These are phyloP conservation scores for Albula goreensis DNA, from an alignment of 2,113 vertebrate species.

Conservation along the genomic window DNA sequence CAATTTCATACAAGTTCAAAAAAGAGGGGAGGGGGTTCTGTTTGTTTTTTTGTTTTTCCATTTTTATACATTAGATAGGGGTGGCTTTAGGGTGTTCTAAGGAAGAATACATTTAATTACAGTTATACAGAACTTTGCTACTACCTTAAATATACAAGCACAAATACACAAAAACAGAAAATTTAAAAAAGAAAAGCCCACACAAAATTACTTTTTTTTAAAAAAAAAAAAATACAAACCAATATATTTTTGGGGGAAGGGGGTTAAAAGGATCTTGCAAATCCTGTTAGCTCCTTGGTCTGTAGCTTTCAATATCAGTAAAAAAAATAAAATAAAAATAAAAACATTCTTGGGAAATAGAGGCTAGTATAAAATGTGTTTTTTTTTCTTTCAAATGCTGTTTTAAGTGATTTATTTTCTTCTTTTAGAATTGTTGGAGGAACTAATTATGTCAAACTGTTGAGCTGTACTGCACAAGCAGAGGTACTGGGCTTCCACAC, in stretches of 20 bases:
- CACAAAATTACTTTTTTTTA: conserved; percentile 74
- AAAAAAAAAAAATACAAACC: conserved; percentile 64
- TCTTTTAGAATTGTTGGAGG: conserved; percentile 47
- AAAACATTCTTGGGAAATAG: conserved; percentile 79
- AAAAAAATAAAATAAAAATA: conserved; percentile 69
- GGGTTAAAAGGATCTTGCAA: conserved; percentile 79
- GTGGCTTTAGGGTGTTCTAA: conserved; percentile 79
- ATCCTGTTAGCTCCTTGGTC: conserved; percentile 88
- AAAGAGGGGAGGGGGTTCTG: conserved; percentile 55
- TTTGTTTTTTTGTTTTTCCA: conserved; percentile 62
- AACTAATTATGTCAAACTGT: conserved; percentile 52
- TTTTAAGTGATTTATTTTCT: conserved; percentile 58
- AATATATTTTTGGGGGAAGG: conserved; percentile 70
- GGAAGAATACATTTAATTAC: conserved; percentile 82
- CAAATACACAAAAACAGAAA: conserved; percentile 74
- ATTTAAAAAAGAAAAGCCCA: conserved; percentile 70
- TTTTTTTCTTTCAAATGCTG: conserved; percentile 55
- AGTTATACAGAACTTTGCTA: conserved; percentile 83
- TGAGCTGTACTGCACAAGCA: conserved; percentile 34
- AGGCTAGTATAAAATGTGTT: conserved; percentile 79
- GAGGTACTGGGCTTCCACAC: conserved; percentile 51
- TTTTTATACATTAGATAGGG: conserved; percentile 75
- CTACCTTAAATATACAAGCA: conserved; percentile 87
- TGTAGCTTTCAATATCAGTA: conserved; percentile 85
- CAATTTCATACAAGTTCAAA: conserved; percentile 68